These are phyloP conservation scores for Nettapus auritus DNA, from an alignment of 2,113 vertebrate species.

Conservation along the genomic window DNA sequence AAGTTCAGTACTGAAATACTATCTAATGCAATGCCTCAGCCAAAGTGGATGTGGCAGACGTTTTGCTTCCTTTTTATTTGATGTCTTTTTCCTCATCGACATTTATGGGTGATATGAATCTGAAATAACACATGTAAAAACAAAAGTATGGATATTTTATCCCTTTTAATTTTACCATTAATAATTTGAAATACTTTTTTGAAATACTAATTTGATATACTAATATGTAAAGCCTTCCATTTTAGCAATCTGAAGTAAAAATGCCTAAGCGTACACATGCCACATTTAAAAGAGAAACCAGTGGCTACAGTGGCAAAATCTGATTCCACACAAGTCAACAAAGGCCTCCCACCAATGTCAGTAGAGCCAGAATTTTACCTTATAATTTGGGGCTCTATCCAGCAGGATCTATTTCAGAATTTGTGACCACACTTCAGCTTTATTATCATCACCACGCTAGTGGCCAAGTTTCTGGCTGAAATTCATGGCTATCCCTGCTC, in stretches of 20 bases:
- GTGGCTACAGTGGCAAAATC: not conserved
- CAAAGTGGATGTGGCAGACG: slow-evolving; percentile 56
- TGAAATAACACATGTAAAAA: slow-evolving; percentile 54
- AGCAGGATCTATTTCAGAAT: not conserved
- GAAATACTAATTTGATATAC: no score
- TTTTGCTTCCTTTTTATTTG: slow-evolving; percentile 57
- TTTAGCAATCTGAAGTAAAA: not conserved
- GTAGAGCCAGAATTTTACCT: not conserved
- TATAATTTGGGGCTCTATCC: not conserved
- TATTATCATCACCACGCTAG: not conserved
- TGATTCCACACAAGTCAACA: not conserved
- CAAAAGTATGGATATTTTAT: not conserved
- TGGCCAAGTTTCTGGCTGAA: not conserved
- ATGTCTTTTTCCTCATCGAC: slow-evolving; percentile 42
- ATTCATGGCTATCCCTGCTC: not conserved
- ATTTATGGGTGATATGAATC: slow-evolving; percentile 36
- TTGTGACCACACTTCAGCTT: not conserved
- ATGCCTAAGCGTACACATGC: not conserved
- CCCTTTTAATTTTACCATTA: not conserved
- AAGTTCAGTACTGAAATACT: slow-evolving; percentile 78
- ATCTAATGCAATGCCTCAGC: slow-evolving; percentile 55
- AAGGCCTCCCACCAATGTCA: not conserved
- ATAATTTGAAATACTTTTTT: not conserved
- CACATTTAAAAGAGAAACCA: not conserved
- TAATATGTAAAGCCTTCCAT: not conserved